phyloP scores from a whole-genome alignment of 1,140 invertebrate genomes.

The Caerostris extrusa region DNA sequence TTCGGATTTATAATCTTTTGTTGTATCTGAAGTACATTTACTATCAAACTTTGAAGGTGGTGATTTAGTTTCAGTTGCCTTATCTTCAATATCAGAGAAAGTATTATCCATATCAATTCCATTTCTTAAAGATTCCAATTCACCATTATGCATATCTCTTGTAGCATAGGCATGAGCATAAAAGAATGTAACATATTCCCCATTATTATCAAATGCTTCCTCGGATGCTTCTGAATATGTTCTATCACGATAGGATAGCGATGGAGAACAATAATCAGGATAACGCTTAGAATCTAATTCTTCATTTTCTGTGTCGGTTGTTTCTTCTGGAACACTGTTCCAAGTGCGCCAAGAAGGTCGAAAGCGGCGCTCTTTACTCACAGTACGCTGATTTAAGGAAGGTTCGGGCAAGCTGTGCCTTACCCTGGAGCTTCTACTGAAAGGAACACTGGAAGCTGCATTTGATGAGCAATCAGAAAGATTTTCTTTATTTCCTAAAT shows the following conservation, averaged over 20 bases:
- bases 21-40: neutral
- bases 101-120: neutral
- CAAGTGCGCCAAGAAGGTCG: conserved; percentile 81
- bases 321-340: conserved; percentile 81
- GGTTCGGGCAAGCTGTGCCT: conserved; percentile 74
- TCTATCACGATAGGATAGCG: conserved; percentile 49
- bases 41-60: neutral
- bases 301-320: conserved; percentile 83
- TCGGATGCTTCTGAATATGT: conserved; percentile 65
- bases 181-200: conserved; percentile 79
- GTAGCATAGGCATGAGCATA: conserved; percentile 78
- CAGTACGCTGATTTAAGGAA: conserved; percentile 16
- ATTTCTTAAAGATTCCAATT: neutral
- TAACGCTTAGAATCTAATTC: conserved; percentile 78
- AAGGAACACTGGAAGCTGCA: conserved; percentile 38
- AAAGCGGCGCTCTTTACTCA: conserved; percentile 25
- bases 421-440: conserved; percentile 50
- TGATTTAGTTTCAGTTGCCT: neutral
- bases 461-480: conserved; percentile 52
- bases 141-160: conserved; percentile 66
- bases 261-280: conserved; percentile 28
- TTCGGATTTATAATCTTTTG: neutral
- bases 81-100: conserved; percentile 29
- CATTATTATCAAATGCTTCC: conserved; percentile 78
- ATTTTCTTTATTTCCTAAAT: conserved; percentile 59